A percentile compares a stretch with the other conserved stretches of the same genome.
These are phyloP conservation scores for Parotia lawesii DNA, from an alignment of 2,113 vertebrate species.

Conservation along the genomic window DNA sequence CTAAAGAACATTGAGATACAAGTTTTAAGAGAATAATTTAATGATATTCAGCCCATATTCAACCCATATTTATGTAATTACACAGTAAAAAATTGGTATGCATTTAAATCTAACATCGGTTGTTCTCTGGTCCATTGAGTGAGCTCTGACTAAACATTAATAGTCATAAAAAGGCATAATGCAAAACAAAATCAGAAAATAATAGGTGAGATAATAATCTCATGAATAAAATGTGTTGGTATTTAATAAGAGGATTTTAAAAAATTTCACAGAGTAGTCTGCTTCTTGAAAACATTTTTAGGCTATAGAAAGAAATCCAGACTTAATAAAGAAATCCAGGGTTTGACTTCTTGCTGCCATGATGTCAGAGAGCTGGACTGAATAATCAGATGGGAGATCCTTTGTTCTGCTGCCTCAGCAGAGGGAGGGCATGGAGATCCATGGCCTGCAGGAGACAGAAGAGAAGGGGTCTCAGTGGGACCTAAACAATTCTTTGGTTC, in stretches of 20 bases:
- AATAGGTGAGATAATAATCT: not conserved
- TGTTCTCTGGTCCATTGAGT: not conserved
- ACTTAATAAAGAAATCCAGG: not conserved
- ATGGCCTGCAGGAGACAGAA: not conserved
- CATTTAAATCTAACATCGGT: not conserved
- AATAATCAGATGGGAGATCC: not conserved
- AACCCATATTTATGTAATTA: not conserved
- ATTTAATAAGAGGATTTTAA: not conserved
- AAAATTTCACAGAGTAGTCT: not conserved
- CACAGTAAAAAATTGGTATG: not conserved
- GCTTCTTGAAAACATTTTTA: not conserved
- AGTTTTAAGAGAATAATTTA: not conserved
- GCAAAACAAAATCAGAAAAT: not conserved
- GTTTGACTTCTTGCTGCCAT: not conserved
- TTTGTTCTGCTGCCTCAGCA: not conserved
- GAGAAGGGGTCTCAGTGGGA: not conserved
- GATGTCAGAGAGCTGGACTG: not conserved
- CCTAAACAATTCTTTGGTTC: not conserved
- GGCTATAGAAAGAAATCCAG: not conserved
- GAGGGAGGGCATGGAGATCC: not conserved
- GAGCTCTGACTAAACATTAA: not conserved
- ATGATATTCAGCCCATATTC: not conserved
- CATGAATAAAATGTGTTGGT: not conserved
- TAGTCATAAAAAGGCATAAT: not conserved
- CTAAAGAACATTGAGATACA: not conserved